These are phyloP conservation scores for Galeopterus variegatus DNA, from an alignment of 2,113 vertebrate genomes.

Conservation along the genomic window DNA sequence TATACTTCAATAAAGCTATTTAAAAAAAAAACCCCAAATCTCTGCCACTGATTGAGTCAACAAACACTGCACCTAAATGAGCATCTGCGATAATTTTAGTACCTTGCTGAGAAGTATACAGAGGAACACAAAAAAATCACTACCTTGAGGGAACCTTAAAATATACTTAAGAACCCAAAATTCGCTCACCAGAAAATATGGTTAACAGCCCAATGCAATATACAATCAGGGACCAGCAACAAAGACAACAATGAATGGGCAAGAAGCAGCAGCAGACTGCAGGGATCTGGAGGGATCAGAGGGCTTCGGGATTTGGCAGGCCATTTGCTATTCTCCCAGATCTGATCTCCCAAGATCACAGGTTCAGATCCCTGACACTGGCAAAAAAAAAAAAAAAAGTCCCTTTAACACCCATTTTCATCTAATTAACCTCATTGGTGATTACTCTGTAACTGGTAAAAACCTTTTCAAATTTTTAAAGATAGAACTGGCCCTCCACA, in stretches of 20 bases:
- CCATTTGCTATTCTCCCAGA: too few species aligned
- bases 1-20: neutral
- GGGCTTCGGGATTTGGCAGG: neutral
- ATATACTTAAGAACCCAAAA: neutral
- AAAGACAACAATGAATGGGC: fast-evolving
- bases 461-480: slow-evolving; percentile 41
- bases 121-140: neutral
- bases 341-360: neutral
- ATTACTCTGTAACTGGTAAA: neutral
- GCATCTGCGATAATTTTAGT: neutral
- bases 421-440: neutral
- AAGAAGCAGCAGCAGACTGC: neutral
- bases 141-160: neutral
- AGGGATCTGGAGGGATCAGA: neutral
- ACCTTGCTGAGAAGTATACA: neutral
- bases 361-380: too few species aligned
- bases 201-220: neutral
- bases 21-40: neutral
- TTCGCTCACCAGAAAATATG: neutral
- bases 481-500: too few species aligned
- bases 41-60: neutral
- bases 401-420: neutral
- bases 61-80: neutral
- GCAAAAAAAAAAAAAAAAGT: neutral
- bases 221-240: neutral